Conservation (phyloP, 2,888 invertebrate species). For the Ferrisia virgata region DNA sequence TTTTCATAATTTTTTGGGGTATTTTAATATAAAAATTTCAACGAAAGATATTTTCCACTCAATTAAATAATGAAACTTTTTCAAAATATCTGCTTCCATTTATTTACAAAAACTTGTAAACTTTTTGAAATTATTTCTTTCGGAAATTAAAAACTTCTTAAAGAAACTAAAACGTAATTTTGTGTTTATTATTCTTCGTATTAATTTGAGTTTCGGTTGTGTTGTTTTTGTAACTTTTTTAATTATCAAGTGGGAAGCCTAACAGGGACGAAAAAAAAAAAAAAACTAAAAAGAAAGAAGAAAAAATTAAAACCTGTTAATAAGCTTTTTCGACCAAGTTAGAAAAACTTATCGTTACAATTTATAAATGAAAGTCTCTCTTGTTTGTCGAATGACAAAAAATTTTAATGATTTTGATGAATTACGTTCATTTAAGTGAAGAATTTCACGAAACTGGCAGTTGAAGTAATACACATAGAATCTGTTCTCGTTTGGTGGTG, state of each 20-base stretch:
- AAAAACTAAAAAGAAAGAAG: background rate
- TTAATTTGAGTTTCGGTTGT: conserved; percentile 29
- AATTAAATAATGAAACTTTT: conserved; percentile 30
- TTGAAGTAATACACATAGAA: background rate
- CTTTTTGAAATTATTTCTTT: conserved; percentile 12
- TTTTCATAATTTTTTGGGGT: conserved; percentile 3
- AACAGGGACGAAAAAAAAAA: background rate
- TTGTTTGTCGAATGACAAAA: conserved; percentile 6
- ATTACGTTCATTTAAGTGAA: background rate
- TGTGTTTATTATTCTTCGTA: conserved; percentile 32
- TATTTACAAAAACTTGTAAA: conserved; percentile 33
- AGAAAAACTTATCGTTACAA: conserved; percentile 18
- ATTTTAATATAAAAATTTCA: conserved; percentile 22
- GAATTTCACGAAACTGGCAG: background rate
- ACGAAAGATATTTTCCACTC: conserved; percentile 26
- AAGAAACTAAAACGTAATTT: conserved; percentile 19
- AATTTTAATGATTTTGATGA: conserved; percentile 16
- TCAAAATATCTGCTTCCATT: conserved; percentile 24
- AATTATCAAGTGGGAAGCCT: conserved; percentile 31
- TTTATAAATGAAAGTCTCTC: conserved; percentile 21
- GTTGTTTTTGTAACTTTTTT: conserved; percentile 32
- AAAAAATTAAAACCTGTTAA: conserved; percentile 25
- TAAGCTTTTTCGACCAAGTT: conserved; percentile 21
- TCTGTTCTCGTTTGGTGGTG: background rate
- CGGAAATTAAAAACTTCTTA: conserved; percentile 1